A percentile compares a stretch with the other conserved stretches of the same genome.
phyloP scores from a whole-genome alignment of 2,113 vertebrate species.

The Nettapus auritus region DNA sequence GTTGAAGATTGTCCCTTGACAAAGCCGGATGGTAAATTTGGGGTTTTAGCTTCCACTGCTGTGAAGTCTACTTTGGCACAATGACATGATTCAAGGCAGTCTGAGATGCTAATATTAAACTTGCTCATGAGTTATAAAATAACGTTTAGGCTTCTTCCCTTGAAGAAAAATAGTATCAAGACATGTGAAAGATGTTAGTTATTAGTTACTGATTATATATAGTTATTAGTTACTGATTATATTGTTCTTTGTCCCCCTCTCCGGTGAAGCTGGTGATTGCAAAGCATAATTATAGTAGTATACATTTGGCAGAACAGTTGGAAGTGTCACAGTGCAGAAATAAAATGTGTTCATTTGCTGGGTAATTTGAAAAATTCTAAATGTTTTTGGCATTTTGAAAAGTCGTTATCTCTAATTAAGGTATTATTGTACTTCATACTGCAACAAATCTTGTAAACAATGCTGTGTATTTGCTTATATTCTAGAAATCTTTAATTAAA shows the following conservation, averaged over 20 bases:
- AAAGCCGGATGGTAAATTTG: background rate
- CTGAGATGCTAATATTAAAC: slow-evolving; percentile 4
- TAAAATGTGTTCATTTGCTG: slow-evolving; percentile 70
- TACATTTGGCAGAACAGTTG: slow-evolving; percentile 73
- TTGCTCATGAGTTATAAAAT: background rate
- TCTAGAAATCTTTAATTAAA: slow-evolving; percentile 31
- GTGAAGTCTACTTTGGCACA: background rate
- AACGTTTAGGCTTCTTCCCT: slow-evolving; percentile 11
- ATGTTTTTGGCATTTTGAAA: slow-evolving; percentile 59
- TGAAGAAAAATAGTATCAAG: slow-evolving; percentile 32
- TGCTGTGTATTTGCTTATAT: slow-evolving; percentile 52
- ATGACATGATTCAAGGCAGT: background rate
- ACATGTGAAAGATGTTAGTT: slow-evolving; percentile 31
- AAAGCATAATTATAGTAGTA: slow-evolving; percentile 54
- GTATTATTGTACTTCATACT: slow-evolving; percentile 59
- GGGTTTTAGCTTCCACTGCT: background rate
- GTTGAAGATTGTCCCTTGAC: background rate
- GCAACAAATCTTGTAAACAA: slow-evolving; percentile 56
- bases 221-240: slow-evolving; percentile 58
- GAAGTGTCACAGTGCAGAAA: slow-evolving; percentile 69
- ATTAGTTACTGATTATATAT: slow-evolving; percentile 60
- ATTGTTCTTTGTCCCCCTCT: slow-evolving; percentile 68
- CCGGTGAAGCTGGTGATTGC: slow-evolving; percentile 46
- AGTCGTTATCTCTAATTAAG: slow-evolving; percentile 65
- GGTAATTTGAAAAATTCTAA: slow-evolving; percentile 43